Base-by-base conservation (phyloP, 64 coral and sea anemone species). In the Catalaphyllia jardinei region DNA sequence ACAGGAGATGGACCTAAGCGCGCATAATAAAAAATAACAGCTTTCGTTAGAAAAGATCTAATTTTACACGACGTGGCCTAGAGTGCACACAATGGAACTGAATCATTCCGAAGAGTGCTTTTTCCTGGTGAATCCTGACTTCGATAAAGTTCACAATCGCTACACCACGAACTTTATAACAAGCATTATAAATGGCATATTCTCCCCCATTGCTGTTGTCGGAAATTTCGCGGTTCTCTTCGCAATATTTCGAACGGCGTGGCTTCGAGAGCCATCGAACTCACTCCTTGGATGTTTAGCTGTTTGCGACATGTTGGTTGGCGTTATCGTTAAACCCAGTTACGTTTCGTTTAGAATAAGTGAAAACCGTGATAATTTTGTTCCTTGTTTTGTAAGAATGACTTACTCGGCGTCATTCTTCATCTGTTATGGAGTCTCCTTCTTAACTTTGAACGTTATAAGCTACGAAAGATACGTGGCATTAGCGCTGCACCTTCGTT, bases 391-490 rank as follows among this genome's bases (percentile, higher is more conserved):
- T 15, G 24, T 96, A 15, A 77, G 90, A 86, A 86, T 92, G 57
- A 77, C 86, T 2, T 96, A 96, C 73, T 92, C 90, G 16, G 89
- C 89, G 17, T 75, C 86, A 25, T 92, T 92, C 22, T 96, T 89
- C 29, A 85, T 96, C 8, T 96, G 94, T 22, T 96, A 92, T 67
- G 94, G 94, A 35, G 90, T 96, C 29, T 96, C 94, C 16, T 96
- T 92, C 54, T 76, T 92, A 74, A 92, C 94, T 29, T 55, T 96
- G 7, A 96, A 86, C 60, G 79, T 90, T 19, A 92, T 96, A 15
- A 96, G 90, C 24, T 92, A 74, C 39, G 94, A 96, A 42, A 77
- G 94, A 25, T 96, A 78, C 54, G 38, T 92, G 10, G 90, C 94
- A 19, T 31, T 96, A 20, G 61, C 63, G 18, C 24, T 96, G 2